A percentile compares a stretch with the other conserved stretches of the same genome.
Evolutionary conservation across 2,797 vertebrate genomes (phyloP).

Genomic region (Melanotaenia maccullochi): DNA sequence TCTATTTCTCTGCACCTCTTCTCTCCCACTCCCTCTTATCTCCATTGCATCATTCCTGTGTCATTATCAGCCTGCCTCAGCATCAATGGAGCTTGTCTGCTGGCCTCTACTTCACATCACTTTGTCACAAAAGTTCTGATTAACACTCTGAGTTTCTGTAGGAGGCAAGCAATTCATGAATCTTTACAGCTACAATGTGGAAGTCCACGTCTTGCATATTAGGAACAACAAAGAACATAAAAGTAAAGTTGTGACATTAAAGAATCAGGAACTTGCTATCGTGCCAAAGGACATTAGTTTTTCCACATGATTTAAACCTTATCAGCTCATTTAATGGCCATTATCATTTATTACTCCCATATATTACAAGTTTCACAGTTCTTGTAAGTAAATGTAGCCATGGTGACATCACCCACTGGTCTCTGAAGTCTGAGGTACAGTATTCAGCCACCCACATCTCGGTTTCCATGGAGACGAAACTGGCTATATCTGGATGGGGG

Average conservation of each 20-base stretch:
- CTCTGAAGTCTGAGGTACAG: not conserved
- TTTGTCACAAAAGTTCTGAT: slow-evolving; percentile 57
- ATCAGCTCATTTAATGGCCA: slow-evolving; percentile 1
- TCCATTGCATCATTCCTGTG: slow-evolving; percentile 51
- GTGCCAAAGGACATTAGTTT: not conserved
- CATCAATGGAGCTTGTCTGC: slow-evolving; percentile 63
- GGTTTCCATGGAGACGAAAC: not conserved
- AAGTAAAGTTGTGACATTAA: slow-evolving; percentile 12
- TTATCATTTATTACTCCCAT: not conserved
- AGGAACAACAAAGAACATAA: slow-evolving; percentile 17
- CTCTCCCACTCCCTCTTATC: slow-evolving; percentile 48
- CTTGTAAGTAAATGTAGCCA: not conserved
- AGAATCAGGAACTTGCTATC: not conserved
- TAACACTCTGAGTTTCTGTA: slow-evolving; percentile 32
- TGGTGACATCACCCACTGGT: not conserved
- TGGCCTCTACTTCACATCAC: slow-evolving; percentile 68
- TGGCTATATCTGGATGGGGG: too few relatives aligned
- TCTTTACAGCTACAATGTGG: not conserved
- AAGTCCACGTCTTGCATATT: not conserved
- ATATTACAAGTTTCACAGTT: not conserved
- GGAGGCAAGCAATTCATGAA: slow-evolving; percentile 30
- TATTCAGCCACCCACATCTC: not conserved
- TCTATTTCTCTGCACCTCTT: slow-evolving; percentile 48
- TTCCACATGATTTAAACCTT: not conserved
- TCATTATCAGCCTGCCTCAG: slow-evolving; percentile 56